Evolutionary conservation across 1,140 invertebrate genomes (phyloP).

Genomic region (Philopotamus ludificatus): DNA sequence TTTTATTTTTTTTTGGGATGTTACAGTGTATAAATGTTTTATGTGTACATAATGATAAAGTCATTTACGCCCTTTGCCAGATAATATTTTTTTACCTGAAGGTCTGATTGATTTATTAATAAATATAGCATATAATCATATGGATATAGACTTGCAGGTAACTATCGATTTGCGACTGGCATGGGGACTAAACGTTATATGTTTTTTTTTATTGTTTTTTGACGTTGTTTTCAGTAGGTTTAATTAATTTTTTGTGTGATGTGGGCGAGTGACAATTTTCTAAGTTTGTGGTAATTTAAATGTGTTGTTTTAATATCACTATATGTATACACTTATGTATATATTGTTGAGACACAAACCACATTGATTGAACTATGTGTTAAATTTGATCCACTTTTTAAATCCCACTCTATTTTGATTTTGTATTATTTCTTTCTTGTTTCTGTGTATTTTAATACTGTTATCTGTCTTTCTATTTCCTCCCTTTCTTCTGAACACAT

Average conservation of each 20-base stretch:
- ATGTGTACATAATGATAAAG: constrained; percentile 35
- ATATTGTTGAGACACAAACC: constrained; percentile 13
- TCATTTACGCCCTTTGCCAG: constrained; percentile 37
- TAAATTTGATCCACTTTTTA: constrained; percentile 11
- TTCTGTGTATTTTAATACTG: constrained; percentile 14
- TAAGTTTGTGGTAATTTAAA: constrained; percentile 28
- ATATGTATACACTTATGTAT: constrained; percentile 4
- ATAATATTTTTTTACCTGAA: constrained; percentile 18
- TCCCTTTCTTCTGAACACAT: constrained; percentile 39
- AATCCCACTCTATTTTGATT: constrained; percentile 6
- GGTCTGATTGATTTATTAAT: no score
- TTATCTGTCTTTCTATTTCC: constrained; percentile 40
- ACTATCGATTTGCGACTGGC: no score
- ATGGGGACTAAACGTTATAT: no score
- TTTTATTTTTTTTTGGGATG: constrained; percentile 35
- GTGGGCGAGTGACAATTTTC: constrained; percentile 37
- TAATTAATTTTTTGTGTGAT: constrained; percentile 36
- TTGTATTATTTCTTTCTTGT: constrained; percentile 18
- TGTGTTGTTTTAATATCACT: constrained; percentile 5
- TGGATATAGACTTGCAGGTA: no score
- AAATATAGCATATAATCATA: no score
- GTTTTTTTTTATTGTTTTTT: constrained; percentile 34
- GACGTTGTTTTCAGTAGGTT: constrained; percentile 33
- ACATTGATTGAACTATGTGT: constrained; percentile 3
- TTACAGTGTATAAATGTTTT: constrained; percentile 39